Conservation (phyloP, 2,888 invertebrate species). For the Agriopis aurantiaria region DNA sequence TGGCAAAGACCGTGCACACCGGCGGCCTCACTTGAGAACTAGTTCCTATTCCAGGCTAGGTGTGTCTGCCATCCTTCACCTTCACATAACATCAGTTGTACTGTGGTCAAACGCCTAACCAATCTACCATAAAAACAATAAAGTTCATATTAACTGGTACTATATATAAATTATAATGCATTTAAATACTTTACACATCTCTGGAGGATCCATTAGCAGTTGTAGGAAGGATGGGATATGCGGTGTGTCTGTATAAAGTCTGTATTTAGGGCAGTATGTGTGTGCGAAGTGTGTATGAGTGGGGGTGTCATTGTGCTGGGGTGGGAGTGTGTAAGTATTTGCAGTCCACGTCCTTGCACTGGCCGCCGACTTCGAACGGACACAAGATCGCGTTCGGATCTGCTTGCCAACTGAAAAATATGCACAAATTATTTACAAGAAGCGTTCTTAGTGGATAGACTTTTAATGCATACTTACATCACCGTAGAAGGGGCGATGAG, state of each 20-base stretch:
- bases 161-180: background rate
- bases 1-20: too few relatives aligned
- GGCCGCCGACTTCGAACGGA: slow-evolving; percentile 81
- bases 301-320: slow-evolving; percentile 67
- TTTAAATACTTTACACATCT: slow-evolving; percentile 80
- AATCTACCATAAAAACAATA: background rate
- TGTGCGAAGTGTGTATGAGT: slow-evolving; percentile 52
- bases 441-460: slow-evolving; percentile 55
- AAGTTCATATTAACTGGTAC: background rate
- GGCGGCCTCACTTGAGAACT: too few relatives aligned
- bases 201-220: slow-evolving; percentile 65
- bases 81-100: too few relatives aligned
- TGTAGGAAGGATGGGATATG: slow-evolving; percentile 45
- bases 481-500: slow-evolving; percentile 63
- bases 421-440: slow-evolving; percentile 13
- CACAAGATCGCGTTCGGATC: slow-evolving; percentile 83
- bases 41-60: too few relatives aligned
- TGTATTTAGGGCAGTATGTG: slow-evolving; percentile 40
- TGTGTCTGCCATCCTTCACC: too few relatives aligned
- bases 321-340: slow-evolving; percentile 78
- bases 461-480: slow-evolving; percentile 75
- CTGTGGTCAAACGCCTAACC: too few relatives aligned
- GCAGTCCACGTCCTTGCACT: slow-evolving; percentile 83
- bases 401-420: slow-evolving; percentile 78
- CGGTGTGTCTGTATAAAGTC: slow-evolving; percentile 42